Evolutionary conservation across 2,113 vertebrate species (phyloP), one percentile per base, ranked within the genome.

Genomic region (Megaceryle torquata): DNA sequence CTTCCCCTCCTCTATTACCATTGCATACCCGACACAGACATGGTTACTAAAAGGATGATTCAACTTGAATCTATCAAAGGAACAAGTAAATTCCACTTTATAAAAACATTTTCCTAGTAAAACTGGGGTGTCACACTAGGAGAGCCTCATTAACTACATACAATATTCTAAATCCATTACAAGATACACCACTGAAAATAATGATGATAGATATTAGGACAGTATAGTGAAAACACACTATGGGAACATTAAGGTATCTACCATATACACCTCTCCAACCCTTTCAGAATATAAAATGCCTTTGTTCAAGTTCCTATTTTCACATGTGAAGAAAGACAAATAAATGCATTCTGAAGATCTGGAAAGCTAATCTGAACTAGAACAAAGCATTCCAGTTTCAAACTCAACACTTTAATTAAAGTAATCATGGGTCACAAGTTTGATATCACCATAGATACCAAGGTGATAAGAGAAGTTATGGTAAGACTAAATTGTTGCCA

Each of bases 301-400:
- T 81, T 80, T 54, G 57, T 74, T 88, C 50, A 33, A 46, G 35
- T 26, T 83, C 69, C 72, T 88, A 53, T 33, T 89, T 76, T 82
- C 59, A 87, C 54, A 91, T 1, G 7, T 14, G 39, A 86, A 93
- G 46, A 82, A 31, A 93, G 48, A 83, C 75, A 80, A 96, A 46
- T 63, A 81, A 94, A 50, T 81, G 51, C 33, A 43, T 54, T 83
- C 82, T 64, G 31, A 93, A 93, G 43, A 86, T 25, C 44, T 72
- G 37, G 37, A 96, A 97, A 78, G 19, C 24, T 75, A 59, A 88
- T 35, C 2, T 75, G 72, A 88, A 71, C 51, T 20, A 86, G 60
- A 89, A 95, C 69, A 93, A 91, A 85, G 77, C 82, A 94, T 46
- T 86, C 71, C 86, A 82, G 72, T 83, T 90, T 88, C 79, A 91